These are phyloP conservation scores for Muschampia plurimacula DNA, from an alignment of 2,888 invertebrate species.

Conservation along the genomic window DNA sequence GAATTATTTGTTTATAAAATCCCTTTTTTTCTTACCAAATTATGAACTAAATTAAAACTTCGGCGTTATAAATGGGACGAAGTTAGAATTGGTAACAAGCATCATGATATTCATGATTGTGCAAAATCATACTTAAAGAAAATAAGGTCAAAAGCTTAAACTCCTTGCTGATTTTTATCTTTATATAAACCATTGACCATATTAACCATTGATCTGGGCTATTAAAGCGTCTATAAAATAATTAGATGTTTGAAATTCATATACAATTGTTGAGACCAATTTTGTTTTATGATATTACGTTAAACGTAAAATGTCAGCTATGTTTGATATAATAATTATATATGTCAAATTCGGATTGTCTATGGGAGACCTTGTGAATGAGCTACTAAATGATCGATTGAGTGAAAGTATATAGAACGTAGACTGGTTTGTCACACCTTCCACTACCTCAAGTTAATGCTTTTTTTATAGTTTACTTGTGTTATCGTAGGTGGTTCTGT, in stretches of 20 bases:
- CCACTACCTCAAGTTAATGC: constrained; percentile 52
- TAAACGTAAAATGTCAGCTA: not conserved
- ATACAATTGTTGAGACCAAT: not conserved
- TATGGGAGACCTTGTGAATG: constrained; percentile 40
- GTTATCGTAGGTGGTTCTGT: constrained; percentile 22
- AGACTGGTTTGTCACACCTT: constrained; percentile 38
- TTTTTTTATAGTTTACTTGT: constrained; percentile 43
- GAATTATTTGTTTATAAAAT: no score
- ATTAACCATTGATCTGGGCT: not conserved
- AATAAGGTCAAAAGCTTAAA: constrained; percentile 18
- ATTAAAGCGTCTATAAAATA: not conserved
- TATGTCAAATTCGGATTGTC: not conserved
- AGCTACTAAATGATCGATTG: not conserved
- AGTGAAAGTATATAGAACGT: constrained; percentile 39
- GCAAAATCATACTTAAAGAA: constrained; percentile 21
- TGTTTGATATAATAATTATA: not conserved
- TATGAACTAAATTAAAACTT: not conserved
- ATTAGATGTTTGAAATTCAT: not conserved
- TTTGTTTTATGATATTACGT: not conserved
- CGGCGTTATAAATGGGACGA: constrained; percentile 23
- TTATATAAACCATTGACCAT: constrained; percentile 11
- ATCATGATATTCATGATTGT: constrained; percentile 2
- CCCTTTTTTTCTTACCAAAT: no score
- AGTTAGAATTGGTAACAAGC: constrained; percentile 26
- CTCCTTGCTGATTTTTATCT: constrained; percentile 14